A percentile compares a stretch with the other conserved stretches of the same genome.
phyloP scores from a whole-genome alignment of 2,888 invertebrate genomes.

The Pristionchus entomophagus region DNA sequence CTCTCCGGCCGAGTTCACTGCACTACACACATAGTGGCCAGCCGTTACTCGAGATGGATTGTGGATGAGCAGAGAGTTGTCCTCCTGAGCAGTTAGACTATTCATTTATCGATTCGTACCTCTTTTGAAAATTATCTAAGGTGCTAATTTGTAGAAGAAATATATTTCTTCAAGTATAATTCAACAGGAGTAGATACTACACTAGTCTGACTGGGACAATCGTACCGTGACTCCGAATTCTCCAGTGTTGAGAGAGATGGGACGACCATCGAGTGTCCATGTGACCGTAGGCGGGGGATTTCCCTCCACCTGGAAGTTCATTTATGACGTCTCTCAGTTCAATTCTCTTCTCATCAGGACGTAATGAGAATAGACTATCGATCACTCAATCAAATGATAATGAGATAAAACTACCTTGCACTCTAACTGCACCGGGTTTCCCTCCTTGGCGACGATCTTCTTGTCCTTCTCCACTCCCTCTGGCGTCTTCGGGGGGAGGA shows the following conservation, averaged over 20 bases:
- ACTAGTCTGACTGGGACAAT: too few relatives aligned
- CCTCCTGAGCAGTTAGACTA: slow-evolving; percentile 59
- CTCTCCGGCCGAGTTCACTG: slow-evolving; percentile 81
- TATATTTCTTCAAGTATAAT: too few relatives aligned
- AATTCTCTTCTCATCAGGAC: too few relatives aligned
- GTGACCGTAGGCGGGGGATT: slow-evolving; percentile 77
- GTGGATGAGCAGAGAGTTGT: slow-evolving; percentile 68
- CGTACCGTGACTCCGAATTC: slow-evolving; percentile 66
- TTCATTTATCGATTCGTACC: not conserved
- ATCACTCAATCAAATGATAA: too few relatives aligned
- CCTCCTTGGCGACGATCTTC: slow-evolving; percentile 54
- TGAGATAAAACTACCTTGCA: slow-evolving; percentile 65
- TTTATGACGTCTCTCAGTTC: too few relatives aligned
- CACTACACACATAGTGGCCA: slow-evolving; percentile 81
- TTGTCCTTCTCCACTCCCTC: slow-evolving; percentile 17
- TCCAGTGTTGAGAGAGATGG: slow-evolving; percentile 62
- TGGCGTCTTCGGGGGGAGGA: not conserved
- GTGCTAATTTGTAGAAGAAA: too few relatives aligned
- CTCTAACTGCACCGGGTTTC: slow-evolving; percentile 61
- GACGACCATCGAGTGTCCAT: slow-evolving; percentile 77
- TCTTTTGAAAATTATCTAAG: not conserved
- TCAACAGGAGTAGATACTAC: too few relatives aligned
- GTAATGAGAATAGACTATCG: too few relatives aligned
- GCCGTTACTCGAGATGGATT: slow-evolving; percentile 60
- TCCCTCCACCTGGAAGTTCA: slow-evolving; percentile 62